Evolutionary conservation across 2,888 invertebrate genomes (phyloP).

Genomic region (Hydrotaea cyrtoneurina): DNA sequence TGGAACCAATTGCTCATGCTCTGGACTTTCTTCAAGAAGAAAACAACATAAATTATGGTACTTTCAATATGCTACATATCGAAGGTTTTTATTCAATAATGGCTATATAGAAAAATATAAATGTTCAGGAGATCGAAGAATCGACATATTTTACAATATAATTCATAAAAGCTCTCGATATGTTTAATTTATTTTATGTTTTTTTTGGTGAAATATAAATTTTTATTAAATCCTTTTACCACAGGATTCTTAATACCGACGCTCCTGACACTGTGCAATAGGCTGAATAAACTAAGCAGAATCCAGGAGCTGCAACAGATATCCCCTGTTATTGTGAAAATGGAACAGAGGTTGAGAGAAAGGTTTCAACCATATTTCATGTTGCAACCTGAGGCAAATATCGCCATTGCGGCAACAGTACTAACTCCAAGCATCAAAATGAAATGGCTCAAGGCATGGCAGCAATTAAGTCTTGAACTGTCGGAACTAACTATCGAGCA

Average conservation of each 20-base stretch:
- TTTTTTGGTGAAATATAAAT: too few species aligned
- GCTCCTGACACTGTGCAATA: too few species aligned
- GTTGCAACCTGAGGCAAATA: slow-evolving; percentile 18
- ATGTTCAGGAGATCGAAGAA: too few species aligned
- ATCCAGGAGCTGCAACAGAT: slow-evolving; percentile 8
- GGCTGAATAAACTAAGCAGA: slow-evolving; percentile 17
- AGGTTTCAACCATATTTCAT: slow-evolving; percentile 22
- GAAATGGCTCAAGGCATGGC: slow-evolving; percentile 37
- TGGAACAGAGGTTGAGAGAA: background rate
- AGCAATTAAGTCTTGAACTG: slow-evolving; percentile 8
- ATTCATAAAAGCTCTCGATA: too few species aligned
- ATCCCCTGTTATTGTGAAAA: background rate
- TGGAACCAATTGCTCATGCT: background rate
- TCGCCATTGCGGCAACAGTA: slow-evolving; percentile 30
- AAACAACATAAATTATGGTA: too few species aligned
- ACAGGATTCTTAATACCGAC: background rate
- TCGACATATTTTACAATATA: too few species aligned
- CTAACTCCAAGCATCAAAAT: slow-evolving; percentile 35
- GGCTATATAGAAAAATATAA: too few species aligned
- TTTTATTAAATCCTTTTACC: background rate
- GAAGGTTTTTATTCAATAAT: too few species aligned
- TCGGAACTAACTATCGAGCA: slow-evolving; percentile 22
- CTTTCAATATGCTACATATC: too few species aligned
- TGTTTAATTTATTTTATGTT: too few species aligned
- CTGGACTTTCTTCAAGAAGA: too few species aligned